These are phyloP conservation scores for Aegithalos caudatus DNA, from an alignment of 2,113 vertebrate genomes.

Conservation along the genomic window DNA sequence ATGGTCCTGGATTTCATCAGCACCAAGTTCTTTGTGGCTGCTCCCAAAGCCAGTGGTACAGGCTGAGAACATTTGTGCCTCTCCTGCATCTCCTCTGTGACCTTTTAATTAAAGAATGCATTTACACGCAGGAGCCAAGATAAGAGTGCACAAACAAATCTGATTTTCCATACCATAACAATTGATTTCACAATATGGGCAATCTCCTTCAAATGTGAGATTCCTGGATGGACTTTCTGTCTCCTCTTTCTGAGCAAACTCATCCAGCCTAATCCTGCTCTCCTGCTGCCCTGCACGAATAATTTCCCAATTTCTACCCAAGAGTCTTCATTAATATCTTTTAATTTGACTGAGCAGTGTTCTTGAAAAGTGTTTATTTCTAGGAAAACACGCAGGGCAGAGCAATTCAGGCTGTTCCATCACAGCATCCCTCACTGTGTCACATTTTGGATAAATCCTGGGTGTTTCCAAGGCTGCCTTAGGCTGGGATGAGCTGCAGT, in stretches of 20 bases:
- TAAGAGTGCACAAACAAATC: neutral
- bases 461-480: neutral
- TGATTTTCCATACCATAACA: neutral
- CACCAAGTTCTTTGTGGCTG: fast-evolving
- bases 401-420: neutral
- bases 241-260: neutral
- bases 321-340: neutral
- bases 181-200: neutral
- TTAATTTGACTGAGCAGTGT: neutral
- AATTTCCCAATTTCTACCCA: neutral
- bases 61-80: neutral
- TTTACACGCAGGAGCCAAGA: neutral
- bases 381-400: neutral
- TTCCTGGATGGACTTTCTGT: neutral
- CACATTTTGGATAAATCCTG: neutral
- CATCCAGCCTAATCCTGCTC: neutral
- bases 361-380: neutral
- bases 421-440: neutral
- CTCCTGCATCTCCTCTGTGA: fast-evolving
- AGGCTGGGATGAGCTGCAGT: neutral
- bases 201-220: neutral
- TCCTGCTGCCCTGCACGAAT: neutral
- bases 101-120: neutral
- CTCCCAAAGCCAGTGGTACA: fast-evolving
- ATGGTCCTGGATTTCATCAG: neutral